Evolutionary conservation across 2,888 invertebrate genomes (phyloP), one percentile per base, ranked within the genome.

Genomic region (Acrocyrtus sp.): DNA sequence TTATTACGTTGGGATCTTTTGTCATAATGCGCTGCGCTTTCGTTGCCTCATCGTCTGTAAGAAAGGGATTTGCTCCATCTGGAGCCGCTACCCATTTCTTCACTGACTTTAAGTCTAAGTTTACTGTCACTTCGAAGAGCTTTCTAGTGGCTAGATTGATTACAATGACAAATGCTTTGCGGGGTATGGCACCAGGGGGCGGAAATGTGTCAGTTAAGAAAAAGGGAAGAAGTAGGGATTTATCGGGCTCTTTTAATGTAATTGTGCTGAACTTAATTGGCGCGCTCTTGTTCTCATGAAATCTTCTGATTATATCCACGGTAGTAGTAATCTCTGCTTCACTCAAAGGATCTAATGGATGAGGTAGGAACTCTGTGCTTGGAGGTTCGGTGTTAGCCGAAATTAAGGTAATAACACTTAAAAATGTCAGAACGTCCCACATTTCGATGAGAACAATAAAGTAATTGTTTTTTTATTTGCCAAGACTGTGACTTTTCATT

Each of bases 241-340:
- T 73, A n/a, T 56, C 57, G 0, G 73, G 73, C 27, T 73, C 73
- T 29, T 69, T 43, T 8, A 69, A 27, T 15, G 60, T 54, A 0
- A 69, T 61, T 53, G 21, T 58, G 48, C 39, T 61, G n/a, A 69
- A 69, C 19, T 54, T 53, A 61, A 5, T 22, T 26, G 3, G 27
- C 34, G 4, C 43, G 6, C 15, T 34, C 3, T 6, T 47, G 34
- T 8, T 54, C 19, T 3, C 0, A 6, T 1, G 53, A 53, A 0
- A 12, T 21, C 0, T 8, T 3, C 26, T 27, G 15, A 61, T 61
- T 10, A 69, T 53, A 2, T n/a, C 17, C 5, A 54, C 61, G 8
- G 61, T 54, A 0, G 19, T 24, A n/a, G 24, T 1, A 19, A 61
- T 69, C 53, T 69, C 68, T 15, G 8, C 29, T 0, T 21, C n/a